A percentile compares a stretch with the other conserved stretches of the same genome.
These are phyloP conservation scores for Buteo buteo DNA, from an alignment of 2,113 vertebrate genomes.

Conservation along the genomic window DNA sequence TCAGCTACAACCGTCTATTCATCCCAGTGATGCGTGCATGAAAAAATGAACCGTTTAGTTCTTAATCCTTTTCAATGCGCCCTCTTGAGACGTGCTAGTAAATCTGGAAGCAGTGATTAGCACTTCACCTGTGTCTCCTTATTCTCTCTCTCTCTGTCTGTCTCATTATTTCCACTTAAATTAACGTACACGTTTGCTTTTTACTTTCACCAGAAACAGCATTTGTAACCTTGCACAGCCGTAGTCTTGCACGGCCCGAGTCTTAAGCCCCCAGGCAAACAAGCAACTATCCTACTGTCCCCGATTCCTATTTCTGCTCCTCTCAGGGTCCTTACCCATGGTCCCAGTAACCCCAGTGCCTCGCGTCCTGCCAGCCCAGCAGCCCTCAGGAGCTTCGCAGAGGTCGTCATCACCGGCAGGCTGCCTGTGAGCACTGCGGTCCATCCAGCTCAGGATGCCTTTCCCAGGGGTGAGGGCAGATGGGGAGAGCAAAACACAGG, in stretches of 20 bases:
- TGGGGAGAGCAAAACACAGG: neutral
- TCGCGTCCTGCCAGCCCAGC: neutral
- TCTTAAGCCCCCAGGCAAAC: neutral
- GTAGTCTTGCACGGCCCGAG: neutral
- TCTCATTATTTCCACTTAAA: slow-evolving; percentile 43
- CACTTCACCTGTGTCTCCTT: slow-evolving; percentile 36
- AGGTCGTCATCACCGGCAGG: accelerated
- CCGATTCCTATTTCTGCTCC: neutral
- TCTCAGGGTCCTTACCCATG: neutral
- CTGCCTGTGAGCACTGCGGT: neutral
- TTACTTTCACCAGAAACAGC: neutral
- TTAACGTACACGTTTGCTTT: slow-evolving; percentile 10
- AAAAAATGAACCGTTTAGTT: neutral
- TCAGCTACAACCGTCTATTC: neutral
- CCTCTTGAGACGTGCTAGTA: neutral
- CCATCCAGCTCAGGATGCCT: neutral
- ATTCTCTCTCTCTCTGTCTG: neutral
- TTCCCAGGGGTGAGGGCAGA: neutral
- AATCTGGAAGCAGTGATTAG: slow-evolving; percentile 36
- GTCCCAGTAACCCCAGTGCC: neutral
- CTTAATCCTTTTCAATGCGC: neutral
- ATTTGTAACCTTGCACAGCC: neutral
- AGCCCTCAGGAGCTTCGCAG: neutral
- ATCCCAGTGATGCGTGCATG: neutral
- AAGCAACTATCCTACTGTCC: neutral